A percentile compares a stretch with the other conserved stretches of the same genome.
phyloP scores from a whole-genome alignment of 1,140 invertebrate genomes.

The Musca vetustissima region DNA sequence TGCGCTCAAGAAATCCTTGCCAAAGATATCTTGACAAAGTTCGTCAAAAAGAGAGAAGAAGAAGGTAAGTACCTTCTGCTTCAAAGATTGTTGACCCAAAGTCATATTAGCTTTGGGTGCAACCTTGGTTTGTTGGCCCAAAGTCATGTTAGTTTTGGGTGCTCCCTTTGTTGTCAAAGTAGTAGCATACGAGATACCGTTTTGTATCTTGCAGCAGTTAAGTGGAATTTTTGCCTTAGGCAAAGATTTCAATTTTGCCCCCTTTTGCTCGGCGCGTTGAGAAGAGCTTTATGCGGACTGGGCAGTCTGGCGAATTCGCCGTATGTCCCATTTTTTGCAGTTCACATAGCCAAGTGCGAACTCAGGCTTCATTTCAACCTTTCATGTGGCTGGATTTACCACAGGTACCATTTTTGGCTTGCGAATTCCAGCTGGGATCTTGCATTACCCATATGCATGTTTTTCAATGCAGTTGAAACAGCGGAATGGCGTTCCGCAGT shows the following conservation, averaged over 20 bases:
- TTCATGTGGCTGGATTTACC: background rate
- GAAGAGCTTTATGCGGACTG: background rate
- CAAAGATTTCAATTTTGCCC: too few species aligned
- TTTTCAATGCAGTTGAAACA: background rate
- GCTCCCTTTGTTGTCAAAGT: background rate
- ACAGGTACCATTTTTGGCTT: background rate
- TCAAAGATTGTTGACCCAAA: background rate
- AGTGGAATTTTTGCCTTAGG: background rate
- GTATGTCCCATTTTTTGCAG: background rate
- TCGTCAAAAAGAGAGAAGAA: too few species aligned
- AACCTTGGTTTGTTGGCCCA: background rate
- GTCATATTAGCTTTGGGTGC: background rate
- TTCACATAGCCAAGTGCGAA: background rate
- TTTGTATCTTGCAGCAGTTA: background rate
- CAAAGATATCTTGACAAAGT: too few species aligned
- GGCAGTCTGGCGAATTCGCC: background rate
- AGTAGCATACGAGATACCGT: background rate
- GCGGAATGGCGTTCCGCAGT: background rate
- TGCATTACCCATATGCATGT: background rate
- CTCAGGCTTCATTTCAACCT: background rate
- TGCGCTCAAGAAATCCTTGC: background rate
- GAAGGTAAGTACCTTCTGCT: background rate
- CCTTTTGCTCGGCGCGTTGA: background rate
- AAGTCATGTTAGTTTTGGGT: too few species aligned
- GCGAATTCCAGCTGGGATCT: background rate